Conservation (phyloP, 2,113 vertebrate species). For the Heliornis fulica region DNA sequence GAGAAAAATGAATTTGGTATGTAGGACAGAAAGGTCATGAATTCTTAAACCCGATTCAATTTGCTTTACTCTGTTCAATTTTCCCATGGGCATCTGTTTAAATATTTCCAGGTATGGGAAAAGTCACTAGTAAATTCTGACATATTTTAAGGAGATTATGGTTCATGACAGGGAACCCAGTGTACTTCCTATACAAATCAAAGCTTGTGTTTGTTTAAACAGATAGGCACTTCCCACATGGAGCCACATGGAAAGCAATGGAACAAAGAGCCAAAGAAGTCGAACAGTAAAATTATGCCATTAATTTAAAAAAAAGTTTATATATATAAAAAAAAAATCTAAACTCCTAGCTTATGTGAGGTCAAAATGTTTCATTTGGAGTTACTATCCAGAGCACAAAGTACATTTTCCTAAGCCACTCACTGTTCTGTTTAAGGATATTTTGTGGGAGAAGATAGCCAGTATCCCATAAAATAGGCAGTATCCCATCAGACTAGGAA, state of each 20-base stretch:
- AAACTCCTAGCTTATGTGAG: background rate
- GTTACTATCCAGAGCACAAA: background rate
- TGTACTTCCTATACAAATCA: background rate
- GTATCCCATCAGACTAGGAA: background rate
- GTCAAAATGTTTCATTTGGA: background rate
- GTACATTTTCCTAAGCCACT: background rate
- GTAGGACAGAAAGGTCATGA: conserved; percentile 46
- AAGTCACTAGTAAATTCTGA: background rate
- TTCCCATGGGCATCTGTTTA: background rate
- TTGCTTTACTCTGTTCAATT: conserved; percentile 2
- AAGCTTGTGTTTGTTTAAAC: background rate
- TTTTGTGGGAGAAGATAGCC: background rate
- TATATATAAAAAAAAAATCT: background rate
- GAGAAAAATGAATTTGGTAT: conserved; percentile 55
- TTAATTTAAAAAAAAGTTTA: background rate
- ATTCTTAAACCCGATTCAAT: conserved; percentile 54
- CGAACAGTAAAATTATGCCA: background rate
- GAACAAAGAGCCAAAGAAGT: background rate
- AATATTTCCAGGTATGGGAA: background rate
- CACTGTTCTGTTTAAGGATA: background rate
- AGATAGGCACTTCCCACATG: background rate
- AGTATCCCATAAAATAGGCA: no score
- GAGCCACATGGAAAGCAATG: background rate
- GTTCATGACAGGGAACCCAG: background rate
- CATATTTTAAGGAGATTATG: background rate